A percentile compares a stretch with the other conserved stretches of the same genome.
These are phyloP conservation scores for Metridium senile DNA, from an alignment of 92 coral and sea anemone genomes.

Conservation along the genomic window DNA sequence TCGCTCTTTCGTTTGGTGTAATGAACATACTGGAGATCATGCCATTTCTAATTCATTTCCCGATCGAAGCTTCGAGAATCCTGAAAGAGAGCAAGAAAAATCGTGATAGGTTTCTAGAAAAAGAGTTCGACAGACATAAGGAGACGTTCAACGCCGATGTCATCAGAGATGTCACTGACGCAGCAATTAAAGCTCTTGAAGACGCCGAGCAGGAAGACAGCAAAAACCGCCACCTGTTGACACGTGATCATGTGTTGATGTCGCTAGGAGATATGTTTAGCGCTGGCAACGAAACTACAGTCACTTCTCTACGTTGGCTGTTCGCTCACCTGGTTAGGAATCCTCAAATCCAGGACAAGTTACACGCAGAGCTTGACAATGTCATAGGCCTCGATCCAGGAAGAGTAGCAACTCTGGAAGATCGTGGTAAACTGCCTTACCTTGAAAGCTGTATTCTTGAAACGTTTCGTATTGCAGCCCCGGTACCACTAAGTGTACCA, in stretches of 20 bases:
- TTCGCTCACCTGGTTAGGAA: constrained; percentile 51
- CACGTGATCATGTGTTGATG: constrained; percentile 62
- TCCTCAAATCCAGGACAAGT: constrained; percentile 60
- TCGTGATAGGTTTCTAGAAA: constrained; percentile 61
- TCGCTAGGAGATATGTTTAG: constrained; percentile 56
- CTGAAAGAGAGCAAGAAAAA: constrained; percentile 52
- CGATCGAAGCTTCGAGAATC: constrained; percentile 53
- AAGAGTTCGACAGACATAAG: constrained; percentile 55
- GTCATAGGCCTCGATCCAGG: constrained; percentile 56
- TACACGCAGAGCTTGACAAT: constrained; percentile 62
- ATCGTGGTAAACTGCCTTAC: constrained; percentile 63
- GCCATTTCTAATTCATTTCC: constrained; percentile 61
- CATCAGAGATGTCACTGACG: constrained; percentile 62
- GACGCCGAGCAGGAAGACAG: constrained; percentile 56
- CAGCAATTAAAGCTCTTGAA: constrained; percentile 46
- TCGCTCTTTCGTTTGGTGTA: constrained; percentile 56
- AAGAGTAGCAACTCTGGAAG: constrained; percentile 47
- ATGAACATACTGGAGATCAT: constrained; percentile 60
- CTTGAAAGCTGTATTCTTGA: constrained; percentile 62
- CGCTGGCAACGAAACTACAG: constrained; percentile 67
- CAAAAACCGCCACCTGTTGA: constrained; percentile 38
- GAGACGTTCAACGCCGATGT: constrained; percentile 39
- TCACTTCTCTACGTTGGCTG: constrained; percentile 63
- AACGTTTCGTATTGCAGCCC: constrained; percentile 41
- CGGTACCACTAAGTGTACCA: constrained; percentile 20